Evolutionary conservation across 2,797 vertebrate species (phyloP).

Genomic region (Monodelphis domestica): DNA sequence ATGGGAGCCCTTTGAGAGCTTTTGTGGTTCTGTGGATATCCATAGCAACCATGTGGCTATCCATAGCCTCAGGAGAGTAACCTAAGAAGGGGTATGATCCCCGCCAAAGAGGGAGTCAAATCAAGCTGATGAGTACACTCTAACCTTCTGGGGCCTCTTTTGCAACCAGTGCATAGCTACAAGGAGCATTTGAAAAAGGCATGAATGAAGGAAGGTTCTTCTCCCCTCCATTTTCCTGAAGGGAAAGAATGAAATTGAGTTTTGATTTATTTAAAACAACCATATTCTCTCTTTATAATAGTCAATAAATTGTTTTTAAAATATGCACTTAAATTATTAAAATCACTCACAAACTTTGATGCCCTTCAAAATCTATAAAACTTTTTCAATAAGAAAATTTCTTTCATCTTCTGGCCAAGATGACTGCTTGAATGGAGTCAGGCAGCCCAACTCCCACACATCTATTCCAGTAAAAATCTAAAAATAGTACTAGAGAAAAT

Average conservation of each 20-base stretch:
- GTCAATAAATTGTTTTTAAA: background rate
- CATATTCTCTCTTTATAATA: background rate
- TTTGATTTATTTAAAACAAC: background rate
- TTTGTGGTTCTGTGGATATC: background rate
- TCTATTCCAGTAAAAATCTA: background rate
- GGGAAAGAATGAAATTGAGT: background rate
- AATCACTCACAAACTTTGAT: background rate
- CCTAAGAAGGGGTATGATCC: background rate
- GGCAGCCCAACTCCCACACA: background rate
- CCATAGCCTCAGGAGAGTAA: background rate
- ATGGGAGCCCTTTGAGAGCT: background rate
- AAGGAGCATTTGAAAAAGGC: background rate
- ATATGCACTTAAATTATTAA: background rate
- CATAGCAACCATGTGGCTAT: background rate
- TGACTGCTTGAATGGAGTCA: background rate
- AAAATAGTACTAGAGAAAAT: background rate
- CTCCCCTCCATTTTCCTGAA: background rate
- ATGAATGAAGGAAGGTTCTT: background rate
- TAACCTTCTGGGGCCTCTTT: background rate
- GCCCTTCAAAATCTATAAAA: background rate
- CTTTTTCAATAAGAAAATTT: background rate
- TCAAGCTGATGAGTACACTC: background rate
- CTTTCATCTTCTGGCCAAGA: background rate
- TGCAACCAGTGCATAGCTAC: background rate
- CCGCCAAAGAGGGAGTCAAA: background rate